phyloP scores from a whole-genome alignment of 1,140 invertebrate genomes.

The Drosophila chauvacae region DNA sequence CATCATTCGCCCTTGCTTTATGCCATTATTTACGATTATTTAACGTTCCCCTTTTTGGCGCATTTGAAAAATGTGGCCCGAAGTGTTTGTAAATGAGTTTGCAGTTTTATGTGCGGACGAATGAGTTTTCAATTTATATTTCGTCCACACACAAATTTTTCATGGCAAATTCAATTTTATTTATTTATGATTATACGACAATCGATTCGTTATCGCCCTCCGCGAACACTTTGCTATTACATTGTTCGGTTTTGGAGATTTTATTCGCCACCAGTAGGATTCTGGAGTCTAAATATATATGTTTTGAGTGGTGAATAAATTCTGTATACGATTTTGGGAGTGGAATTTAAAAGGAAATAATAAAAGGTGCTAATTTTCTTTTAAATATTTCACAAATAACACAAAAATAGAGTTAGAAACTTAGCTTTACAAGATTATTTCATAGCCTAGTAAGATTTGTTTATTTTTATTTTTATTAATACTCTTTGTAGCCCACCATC shows the following conservation, averaged over 20 bases:
- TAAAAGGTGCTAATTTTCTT: no score
- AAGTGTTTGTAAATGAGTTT: conserved; percentile 82
- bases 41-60: conserved; percentile 60
- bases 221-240: neutral
- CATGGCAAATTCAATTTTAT: conserved; percentile 77
- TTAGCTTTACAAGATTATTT: neutral
- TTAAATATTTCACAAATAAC: neutral
- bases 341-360: accelerated
- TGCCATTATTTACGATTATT: conserved; percentile 80
- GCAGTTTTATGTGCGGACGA: conserved; percentile 80
- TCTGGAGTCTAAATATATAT: neutral
- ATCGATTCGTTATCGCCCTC: conserved; percentile 53
- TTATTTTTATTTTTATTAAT: neutral
- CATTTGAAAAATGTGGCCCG: conserved; percentile 76
- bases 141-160: conserved; percentile 59
- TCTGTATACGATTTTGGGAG: no score
- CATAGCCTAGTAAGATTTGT: neutral
- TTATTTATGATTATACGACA: conserved; percentile 82
- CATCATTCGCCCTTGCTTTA: conserved; percentile 52
- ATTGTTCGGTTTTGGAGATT: conserved; percentile 4
- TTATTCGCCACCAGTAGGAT: neutral
- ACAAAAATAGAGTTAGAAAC: neutral
- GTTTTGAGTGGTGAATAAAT: neutral
- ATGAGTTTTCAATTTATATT: conserved; percentile 83
- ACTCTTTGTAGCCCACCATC: neutral